Evolutionary conservation across 2,113 vertebrate species (phyloP), one percentile per base, ranked within the genome.

Genomic region (Polypterus senegalus): DNA sequence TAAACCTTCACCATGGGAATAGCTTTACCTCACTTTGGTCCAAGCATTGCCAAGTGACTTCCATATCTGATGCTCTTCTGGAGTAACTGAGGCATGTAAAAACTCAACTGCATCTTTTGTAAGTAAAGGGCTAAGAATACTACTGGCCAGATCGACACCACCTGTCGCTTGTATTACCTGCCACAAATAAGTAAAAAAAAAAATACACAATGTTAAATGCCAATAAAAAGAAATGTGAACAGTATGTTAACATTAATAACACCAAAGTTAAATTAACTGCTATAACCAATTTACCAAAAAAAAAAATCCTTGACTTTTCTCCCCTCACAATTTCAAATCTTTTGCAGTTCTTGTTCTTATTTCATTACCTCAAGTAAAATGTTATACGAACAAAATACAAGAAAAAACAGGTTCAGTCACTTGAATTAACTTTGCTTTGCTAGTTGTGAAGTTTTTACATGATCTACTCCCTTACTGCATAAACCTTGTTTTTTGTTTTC

Each of bases 121-220:
- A 62, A 96, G 70, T 0, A 97, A 89, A 0, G 96, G 96, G 54
- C 93, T 93, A 48, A 95, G 76, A 0, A 96, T 82, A 2, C 89
- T 89, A 48, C 81, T 73, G 9, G 92, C 92, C 54, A 98, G 79
- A 1, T 96, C 90, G 58, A 88, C 85, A 0, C 92, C 86, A 51
- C 94, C 92, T 3, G 91, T 91, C 0, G 91, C 85, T 75, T 95
- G 93, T 2, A 98, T 80, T 78, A 97, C 91, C 96, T 98, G 69
- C 43, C 71, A 49, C 4, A 72, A 57, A 27, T 27, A 58, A 58
- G 6, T 4, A 27, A 3, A 48, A 44, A 6, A 44, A 27, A 27
- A 27, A 27, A 27, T 27, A 27, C 27, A 27, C 27, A 27, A 2
- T 2, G 53, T 54, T 54, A 54, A n/a, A 9, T 54, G 9, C 9